phyloP scores from a whole-genome alignment of 1,140 invertebrate species.

The Zaprionus gabonicus region DNA sequence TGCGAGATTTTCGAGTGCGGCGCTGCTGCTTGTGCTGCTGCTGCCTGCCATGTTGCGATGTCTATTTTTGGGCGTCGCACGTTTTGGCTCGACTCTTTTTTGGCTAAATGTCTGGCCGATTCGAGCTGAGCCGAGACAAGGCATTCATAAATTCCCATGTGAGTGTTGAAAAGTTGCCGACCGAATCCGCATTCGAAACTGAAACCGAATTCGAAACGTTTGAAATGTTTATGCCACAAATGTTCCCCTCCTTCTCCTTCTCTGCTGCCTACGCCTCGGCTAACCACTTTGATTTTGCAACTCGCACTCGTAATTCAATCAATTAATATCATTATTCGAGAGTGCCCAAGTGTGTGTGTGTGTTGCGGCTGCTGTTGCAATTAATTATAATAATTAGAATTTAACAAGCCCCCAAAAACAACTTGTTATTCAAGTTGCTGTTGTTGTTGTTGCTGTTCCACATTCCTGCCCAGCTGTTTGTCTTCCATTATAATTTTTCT shows the following conservation, averaged over 20 bases:
- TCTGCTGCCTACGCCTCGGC: constrained; percentile 22
- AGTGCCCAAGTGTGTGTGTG: constrained; percentile 42
- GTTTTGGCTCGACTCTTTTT: constrained; percentile 72
- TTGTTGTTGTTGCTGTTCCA: constrained; percentile 17
- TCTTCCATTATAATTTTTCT: constrained; percentile 41
- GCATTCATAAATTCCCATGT: constrained; percentile 79
- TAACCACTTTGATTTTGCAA: constrained; percentile 63
- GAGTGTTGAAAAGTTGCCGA: constrained; percentile 71
- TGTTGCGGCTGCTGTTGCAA: constrained; percentile 59
- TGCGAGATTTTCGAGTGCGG: constrained; percentile 52
- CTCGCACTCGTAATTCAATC: constrained; percentile 72
- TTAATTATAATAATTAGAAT: constrained; percentile 82
- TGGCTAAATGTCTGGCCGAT: constrained; percentile 64
- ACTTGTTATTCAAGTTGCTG: constrained; percentile 34
- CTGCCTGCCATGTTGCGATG: constrained; percentile 64
- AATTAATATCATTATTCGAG: constrained; percentile 75
- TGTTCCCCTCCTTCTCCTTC: constrained; percentile 30
- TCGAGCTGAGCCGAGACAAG: constrained; percentile 27
- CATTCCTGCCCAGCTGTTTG: constrained; percentile 49
- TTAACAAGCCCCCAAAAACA: constrained; percentile 62
- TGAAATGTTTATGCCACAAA: constrained; percentile 55
- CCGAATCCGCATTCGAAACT: neutral
- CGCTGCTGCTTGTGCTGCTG: neutral
- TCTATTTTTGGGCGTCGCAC: constrained; percentile 80
- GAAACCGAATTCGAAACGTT: constrained; percentile 42